Evolutionary conservation across 1,140 invertebrate species (phyloP).

Genomic region (Rhyzopertha dominica): DNA sequence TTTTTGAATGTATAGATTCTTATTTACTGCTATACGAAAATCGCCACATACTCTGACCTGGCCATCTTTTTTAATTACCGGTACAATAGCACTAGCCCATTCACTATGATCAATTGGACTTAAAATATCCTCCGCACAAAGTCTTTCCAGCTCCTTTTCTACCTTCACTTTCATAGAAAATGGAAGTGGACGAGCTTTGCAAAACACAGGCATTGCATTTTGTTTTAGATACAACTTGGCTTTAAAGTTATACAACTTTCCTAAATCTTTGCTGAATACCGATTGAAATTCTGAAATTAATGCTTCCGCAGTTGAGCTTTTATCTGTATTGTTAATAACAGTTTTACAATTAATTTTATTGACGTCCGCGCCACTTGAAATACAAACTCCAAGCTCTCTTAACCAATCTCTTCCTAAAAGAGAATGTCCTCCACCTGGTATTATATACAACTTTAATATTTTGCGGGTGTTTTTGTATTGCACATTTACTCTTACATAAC

Average conservation of each 20-base stretch:
- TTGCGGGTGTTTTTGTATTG: too few relatives aligned
- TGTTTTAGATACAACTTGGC: conserved; percentile 28
- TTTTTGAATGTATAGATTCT: conserved; percentile 15
- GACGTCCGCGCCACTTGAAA: too few relatives aligned
- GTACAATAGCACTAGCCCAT: conserved; percentile 47
- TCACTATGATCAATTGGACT: conserved; percentile 37
- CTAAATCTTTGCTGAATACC: conserved; percentile 18
- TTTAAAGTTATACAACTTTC: conserved; percentile 15
- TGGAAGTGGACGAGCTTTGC: conserved; percentile 36
- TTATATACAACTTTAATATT: too few relatives aligned
- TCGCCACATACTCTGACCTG: conserved; percentile 41
- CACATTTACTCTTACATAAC: too few relatives aligned
- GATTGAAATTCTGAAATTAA: too few relatives aligned
- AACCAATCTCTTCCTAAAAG: too few relatives aligned
- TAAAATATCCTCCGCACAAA: conserved; percentile 14
- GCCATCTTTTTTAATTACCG: conserved; percentile 40
- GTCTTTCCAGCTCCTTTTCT: conserved; percentile 26
- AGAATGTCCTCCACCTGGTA: too few relatives aligned
- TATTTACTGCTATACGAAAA: conserved; percentile 31
- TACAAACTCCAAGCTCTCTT: too few relatives aligned
- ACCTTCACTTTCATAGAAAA: conserved; percentile 32
- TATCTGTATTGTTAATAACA: too few relatives aligned
- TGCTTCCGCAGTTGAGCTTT: too few relatives aligned
- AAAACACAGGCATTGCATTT: conserved; percentile 34
- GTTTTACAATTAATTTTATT: too few relatives aligned